phyloP scores from a whole-genome alignment of 2,888 invertebrate species.

The Scaptomyza flava region DNA sequence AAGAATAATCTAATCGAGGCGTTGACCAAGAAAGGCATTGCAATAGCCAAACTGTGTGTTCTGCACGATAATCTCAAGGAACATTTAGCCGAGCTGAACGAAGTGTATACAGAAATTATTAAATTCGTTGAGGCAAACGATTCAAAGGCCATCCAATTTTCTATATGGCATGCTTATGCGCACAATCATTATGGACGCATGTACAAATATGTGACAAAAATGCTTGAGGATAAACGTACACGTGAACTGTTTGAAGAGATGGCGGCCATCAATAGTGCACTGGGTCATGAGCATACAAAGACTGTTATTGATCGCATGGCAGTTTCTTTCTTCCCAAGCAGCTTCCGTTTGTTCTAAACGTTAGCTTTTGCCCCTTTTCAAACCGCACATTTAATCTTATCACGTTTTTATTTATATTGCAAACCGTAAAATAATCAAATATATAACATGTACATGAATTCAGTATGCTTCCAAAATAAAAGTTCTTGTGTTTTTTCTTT shows the following conservation, averaged over 20 bases:
- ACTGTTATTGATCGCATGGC: constrained; percentile 76
- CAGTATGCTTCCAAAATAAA: constrained; percentile 37
- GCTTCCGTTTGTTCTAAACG: constrained; percentile 82
- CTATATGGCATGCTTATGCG: constrained; percentile 92
- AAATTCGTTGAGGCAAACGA: constrained; percentile 93
- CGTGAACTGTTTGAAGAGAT: constrained; percentile 87
- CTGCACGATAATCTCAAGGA: constrained; percentile 80
- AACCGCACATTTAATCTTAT: constrained; percentile 46
- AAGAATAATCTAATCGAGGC: constrained; percentile 92
- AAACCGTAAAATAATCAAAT: constrained; percentile 38
- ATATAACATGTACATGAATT: constrained; percentile 50
- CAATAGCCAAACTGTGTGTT: constrained; percentile 87
- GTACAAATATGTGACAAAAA: constrained; percentile 89
- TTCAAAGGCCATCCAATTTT: constrained; percentile 91
- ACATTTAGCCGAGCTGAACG: constrained; percentile 87
- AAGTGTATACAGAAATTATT: constrained; percentile 88
- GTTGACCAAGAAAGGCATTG: constrained; percentile 90
- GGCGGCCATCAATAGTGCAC: constrained; percentile 69
- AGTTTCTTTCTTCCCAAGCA: constrained; percentile 81
- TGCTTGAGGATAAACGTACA: constrained; percentile 92
- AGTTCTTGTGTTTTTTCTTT: neutral
- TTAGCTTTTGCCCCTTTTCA: neutral
- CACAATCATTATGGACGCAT: constrained; percentile 93
- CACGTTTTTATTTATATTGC: constrained; percentile 52
- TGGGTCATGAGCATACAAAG: constrained; percentile 82